Evolutionary conservation across 2,888 invertebrate species (phyloP), one percentile per base, ranked within the genome.

Genomic region (Drosophila kanekoi): DNA sequence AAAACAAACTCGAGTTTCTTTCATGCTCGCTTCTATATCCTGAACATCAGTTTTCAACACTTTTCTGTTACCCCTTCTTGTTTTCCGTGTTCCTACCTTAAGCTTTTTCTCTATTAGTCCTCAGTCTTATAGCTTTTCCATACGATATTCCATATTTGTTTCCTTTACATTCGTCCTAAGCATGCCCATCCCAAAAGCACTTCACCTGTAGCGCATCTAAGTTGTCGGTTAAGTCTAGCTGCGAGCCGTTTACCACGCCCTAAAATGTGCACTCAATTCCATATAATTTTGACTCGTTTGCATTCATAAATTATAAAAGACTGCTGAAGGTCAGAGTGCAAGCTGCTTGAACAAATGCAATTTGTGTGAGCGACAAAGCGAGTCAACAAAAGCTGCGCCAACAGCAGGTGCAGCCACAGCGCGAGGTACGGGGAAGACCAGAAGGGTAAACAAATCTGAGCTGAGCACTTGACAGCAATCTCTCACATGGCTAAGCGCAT

Each of bases 241-340:
- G 43, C 41, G 4, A 8, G 40, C 23, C 10, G 37, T 47, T 44
- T n/a, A 44, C 75, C 75, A 74, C 79, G 58, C 75, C 75, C 75
- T 47, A 35, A 63, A 74, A 14, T 78, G 63, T 76, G 79, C 75
- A 74, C 62, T 76, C 79, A 38, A 68, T 78, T 45, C 60, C 45
- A 74, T 74, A 78, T 78, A 78, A 68, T 78, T 75, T 75, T 47
- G 75, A 74, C 41, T 63, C 52, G 79, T 60, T 75, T 53, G 63
- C 69, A 74, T 60, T 35, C 63, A 79, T 76, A 78, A 79, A 79
- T 79, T 64, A 76, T 54, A 56, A 14, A 28, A 40, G 69, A 75
- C 75, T 49, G 52, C 43, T 58, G 75, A 76, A 76, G 75, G 79
- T 76, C 60, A 74, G 67, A 76, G 75, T 76, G 75, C 64, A 75